Evolutionary conservation across 2,797 vertebrate genomes (phyloP).

Genomic region (Falco naumanni): DNA sequence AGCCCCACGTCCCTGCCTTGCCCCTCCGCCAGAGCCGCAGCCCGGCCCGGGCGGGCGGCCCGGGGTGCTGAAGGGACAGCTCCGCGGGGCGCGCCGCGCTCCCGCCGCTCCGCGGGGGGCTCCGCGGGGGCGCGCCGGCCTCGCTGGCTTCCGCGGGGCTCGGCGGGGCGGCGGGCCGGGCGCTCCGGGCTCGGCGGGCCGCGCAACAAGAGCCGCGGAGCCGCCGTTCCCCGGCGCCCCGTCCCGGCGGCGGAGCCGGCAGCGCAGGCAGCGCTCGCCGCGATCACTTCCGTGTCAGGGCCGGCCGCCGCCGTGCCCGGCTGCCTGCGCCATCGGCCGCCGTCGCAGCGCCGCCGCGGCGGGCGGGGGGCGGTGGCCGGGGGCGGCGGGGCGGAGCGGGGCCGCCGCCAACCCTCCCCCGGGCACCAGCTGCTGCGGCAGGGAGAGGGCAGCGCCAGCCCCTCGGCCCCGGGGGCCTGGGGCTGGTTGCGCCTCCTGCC

Average conservation of each 20-base stretch:
- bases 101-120: background rate
- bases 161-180: background rate
- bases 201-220: background rate
- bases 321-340: background rate
- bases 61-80: slow-evolving; percentile 76
- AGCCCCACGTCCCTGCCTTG: no score
- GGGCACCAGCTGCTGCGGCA: slow-evolving; percentile 6
- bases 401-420: background rate
- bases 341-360: background rate
- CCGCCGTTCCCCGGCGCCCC: background rate
- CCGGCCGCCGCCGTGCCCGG: background rate
- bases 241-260: background rate
- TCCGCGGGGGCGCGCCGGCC: background rate
- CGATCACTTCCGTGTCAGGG: slow-evolving; percentile 63
- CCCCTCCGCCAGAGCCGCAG: no score
- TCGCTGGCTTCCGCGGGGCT: background rate
- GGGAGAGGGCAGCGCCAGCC: background rate
- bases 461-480: background rate
- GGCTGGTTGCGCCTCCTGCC: background rate
- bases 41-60: background rate
- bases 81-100: background rate
- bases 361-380: background rate
- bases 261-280: background rate
- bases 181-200: background rate
- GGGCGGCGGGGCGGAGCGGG: background rate